Evolutionary conservation across 2,113 vertebrate species (phyloP), one percentile per base, ranked within the genome.

Genomic region (Perca fluviatilis): DNA sequence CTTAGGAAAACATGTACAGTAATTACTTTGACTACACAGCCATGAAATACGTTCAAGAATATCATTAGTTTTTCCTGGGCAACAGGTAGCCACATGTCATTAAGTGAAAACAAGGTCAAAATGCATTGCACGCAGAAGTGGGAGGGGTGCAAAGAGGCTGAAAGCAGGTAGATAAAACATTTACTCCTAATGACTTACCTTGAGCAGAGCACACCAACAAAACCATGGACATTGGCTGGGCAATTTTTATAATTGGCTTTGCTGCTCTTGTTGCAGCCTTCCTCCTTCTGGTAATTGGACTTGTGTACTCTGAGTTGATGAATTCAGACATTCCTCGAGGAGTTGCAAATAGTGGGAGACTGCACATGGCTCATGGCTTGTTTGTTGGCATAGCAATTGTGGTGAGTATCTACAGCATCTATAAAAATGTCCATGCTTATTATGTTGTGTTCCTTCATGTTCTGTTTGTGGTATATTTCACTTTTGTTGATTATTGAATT

Each of bases 301-400:
- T 94, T 54, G 90, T 96, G 82, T 96, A 95, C 80, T 93, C 95
- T 10, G 93, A 96, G 80, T 71, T 96, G 78, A 95, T 95, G 89
- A 95, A 96, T 87, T 94, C 95, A 19, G 92, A 96, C 78, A 93
- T 97, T 88, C 96, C 96, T 87, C 82, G 76, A 25, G 95, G 95
- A 85, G 89, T 96, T 82, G 88, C 84, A 56, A 91, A 91, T 80
- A 88, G 94, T 12, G 13, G 90, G 63, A 96, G 96, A 86, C 95
- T 97, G 7, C 92, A 84, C 49, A 72, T 91, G 50, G 61, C 96
- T 80, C 94, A 96, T 15, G 62, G 95, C 15, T 25, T 88, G 71
- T 89, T 91, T 76, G 93, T 96, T 30, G 85, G 92, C 65, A 91
- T 86, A 50, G 94, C 93, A 58, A 80, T 95, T 72, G 68, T 95